A percentile compares a stretch with the other conserved stretches of the same genome.
phyloP scores from a whole-genome alignment of 2,888 invertebrate species.

The Mantis religiosa region DNA sequence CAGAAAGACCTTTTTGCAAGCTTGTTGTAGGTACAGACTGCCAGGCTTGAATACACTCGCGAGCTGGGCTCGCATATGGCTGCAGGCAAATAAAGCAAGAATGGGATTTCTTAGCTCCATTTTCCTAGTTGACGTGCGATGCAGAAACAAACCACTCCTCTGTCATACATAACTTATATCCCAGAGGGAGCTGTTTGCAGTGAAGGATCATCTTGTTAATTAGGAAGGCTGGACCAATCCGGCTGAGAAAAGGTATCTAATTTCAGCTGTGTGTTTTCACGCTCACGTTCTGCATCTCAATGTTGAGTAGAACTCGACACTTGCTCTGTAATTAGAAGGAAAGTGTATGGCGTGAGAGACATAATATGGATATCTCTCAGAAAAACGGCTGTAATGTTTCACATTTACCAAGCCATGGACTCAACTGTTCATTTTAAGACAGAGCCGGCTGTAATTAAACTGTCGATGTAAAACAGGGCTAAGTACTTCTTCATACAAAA shows the following conservation, averaged over 20 bases:
- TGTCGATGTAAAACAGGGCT: no score
- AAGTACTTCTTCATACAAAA: no score
- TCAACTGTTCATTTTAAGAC: no score
- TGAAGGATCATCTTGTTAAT: not conserved
- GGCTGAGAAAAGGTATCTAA: not conserved
- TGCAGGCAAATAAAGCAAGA: no score
- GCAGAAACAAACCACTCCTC: not conserved
- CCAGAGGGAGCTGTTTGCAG: not conserved
- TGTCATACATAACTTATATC: not conserved
- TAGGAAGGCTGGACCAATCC: not conserved
- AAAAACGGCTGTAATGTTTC: not conserved
- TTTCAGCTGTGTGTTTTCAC: not conserved
- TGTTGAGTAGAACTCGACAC: not conserved
- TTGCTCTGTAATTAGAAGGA: not conserved
- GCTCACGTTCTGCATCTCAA: not conserved
- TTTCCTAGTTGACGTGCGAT: not conserved
- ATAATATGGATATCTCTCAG: not conserved
- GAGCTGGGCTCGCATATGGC: no score
- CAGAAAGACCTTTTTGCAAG: no score
- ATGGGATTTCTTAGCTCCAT: not conserved
- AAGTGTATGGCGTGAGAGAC: not conserved
- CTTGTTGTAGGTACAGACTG: no score
- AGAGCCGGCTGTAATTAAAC: no score
- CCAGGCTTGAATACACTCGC: no score
- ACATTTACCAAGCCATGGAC: not conserved